These are phyloP conservation scores for Graphium colonna DNA, from an alignment of 2,888 invertebrate species.

Conservation along the genomic window DNA sequence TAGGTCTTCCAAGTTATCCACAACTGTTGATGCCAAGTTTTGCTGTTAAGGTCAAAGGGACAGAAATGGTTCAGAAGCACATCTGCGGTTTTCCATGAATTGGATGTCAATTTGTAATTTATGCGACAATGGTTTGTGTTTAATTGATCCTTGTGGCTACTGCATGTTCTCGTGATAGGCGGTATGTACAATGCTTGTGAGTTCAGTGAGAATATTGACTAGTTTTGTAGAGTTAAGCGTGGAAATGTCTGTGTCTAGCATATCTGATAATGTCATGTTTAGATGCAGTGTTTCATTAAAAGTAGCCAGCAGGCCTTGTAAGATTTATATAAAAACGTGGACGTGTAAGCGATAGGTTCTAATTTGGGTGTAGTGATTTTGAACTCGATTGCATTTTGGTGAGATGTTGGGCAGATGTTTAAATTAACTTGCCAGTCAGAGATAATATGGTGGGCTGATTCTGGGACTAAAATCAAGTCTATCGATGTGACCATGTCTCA, in stretches of 20 bases:
- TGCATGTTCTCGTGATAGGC: background rate
- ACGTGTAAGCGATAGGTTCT: background rate
- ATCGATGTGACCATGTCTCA: slow-evolving; percentile 21
- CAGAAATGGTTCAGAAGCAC: slow-evolving; percentile 24
- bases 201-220: background rate
- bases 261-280: background rate
- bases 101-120: slow-evolving; percentile 21
- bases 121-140: slow-evolving; percentile 5
- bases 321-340: slow-evolving; percentile 15
- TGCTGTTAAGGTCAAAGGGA: slow-evolving; percentile 19
- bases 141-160: background rate
- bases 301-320: slow-evolving; percentile 14
- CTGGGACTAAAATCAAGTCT: slow-evolving; percentile 19
- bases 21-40: slow-evolving; percentile 5
- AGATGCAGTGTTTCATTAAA: background rate
- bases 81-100: slow-evolving; percentile 13
- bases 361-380: too few species aligned
- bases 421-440: slow-evolving; percentile 22
- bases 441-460: background rate
- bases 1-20: background rate
- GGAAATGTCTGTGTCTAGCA: background rate
- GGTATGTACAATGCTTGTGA: background rate
- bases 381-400: slow-evolving; percentile 25
- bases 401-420: slow-evolving; percentile 16
- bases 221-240: background rate